Conservation (phyloP, 2,113 vertebrate genomes). For the Aspiorhynchus laticeps region DNA sequence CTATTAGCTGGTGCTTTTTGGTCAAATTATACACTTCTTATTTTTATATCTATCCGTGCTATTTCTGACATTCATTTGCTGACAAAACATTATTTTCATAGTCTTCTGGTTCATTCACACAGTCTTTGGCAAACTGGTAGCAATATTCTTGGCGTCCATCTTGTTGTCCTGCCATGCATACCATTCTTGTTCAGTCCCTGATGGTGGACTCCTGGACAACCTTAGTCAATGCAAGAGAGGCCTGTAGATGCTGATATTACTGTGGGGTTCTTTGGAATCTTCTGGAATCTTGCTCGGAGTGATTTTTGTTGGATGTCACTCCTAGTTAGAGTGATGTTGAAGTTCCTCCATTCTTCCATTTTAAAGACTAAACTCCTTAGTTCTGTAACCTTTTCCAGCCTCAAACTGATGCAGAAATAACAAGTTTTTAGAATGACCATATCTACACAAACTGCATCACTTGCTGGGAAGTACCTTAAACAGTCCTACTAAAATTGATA, state of each 20-base stretch:
- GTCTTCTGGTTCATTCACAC: conserved; percentile 17
- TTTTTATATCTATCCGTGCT: neutral
- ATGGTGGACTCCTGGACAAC: neutral
- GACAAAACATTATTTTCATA: conserved; percentile 26
- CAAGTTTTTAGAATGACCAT: neutral
- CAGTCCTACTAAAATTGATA: neutral
- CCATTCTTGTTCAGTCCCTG: conserved; percentile 12
- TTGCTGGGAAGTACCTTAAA: neutral
- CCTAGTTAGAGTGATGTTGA: neutral
- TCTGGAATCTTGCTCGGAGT: neutral
- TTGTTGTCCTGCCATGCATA: conserved; percentile 17
- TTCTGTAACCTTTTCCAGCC: neutral
- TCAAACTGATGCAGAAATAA: neutral
- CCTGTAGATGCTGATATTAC: neutral
- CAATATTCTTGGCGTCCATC: neutral
- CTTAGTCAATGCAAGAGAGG: neutral
- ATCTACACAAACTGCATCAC: neutral
- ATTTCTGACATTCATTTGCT: neutral
- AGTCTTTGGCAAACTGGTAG: neutral
- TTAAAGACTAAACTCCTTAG: neutral
- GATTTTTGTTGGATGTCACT: neutral
- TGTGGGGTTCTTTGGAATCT: neutral
- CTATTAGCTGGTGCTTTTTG: neutral
- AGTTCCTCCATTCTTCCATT: neutral
- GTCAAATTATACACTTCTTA: neutral